These are phyloP conservation scores for Oopsacas minuta DNA, from an alignment of 37 sponge, comb jelly and placozoan species.

Conservation along the genomic window DNA sequence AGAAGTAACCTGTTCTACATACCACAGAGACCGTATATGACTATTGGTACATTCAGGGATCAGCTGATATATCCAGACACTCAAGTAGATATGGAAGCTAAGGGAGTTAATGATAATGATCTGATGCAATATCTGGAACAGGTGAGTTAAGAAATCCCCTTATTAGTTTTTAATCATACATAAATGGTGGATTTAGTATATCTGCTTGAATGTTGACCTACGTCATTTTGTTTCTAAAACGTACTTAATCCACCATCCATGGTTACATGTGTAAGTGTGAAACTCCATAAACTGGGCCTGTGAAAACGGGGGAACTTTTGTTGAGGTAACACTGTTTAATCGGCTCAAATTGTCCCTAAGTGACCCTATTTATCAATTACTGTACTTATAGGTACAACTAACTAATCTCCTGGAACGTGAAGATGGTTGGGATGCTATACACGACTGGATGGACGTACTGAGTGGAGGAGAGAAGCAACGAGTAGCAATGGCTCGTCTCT, in stretches of 20 bases:
- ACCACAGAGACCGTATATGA: slow-evolving; percentile 91
- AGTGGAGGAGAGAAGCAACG: slow-evolving; percentile 95
- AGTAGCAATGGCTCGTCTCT: slow-evolving; percentile 90
- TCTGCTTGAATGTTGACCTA: no score
- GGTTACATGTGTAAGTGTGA: no score
- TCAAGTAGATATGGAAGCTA: slow-evolving; percentile 40
- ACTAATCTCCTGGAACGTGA: slow-evolving; percentile 60
- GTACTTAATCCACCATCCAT: no score
- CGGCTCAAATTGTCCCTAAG: no score
- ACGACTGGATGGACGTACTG: slow-evolving; percentile 95
- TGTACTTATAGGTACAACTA: slow-evolving; percentile 49
- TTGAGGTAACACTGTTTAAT: no score
- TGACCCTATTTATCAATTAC: background rate
- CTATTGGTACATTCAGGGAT: slow-evolving; percentile 72
- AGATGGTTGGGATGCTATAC: slow-evolving; percentile 60
- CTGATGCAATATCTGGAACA: slow-evolving; percentile 46
- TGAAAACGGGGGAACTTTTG: no score
- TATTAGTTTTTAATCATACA: no score
- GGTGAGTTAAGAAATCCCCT: slow-evolving; percentile 32
- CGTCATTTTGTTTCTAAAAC: no score
- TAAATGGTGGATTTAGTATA: no score
- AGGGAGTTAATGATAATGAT: slow-evolving; percentile 47
- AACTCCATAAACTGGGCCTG: no score
- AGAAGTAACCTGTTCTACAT: slow-evolving; percentile 73
- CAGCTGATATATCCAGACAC: slow-evolving; percentile 91